Base-by-base conservation (phyloP, 1,140 invertebrate genomes). In the Micrasema minimum region DNA sequence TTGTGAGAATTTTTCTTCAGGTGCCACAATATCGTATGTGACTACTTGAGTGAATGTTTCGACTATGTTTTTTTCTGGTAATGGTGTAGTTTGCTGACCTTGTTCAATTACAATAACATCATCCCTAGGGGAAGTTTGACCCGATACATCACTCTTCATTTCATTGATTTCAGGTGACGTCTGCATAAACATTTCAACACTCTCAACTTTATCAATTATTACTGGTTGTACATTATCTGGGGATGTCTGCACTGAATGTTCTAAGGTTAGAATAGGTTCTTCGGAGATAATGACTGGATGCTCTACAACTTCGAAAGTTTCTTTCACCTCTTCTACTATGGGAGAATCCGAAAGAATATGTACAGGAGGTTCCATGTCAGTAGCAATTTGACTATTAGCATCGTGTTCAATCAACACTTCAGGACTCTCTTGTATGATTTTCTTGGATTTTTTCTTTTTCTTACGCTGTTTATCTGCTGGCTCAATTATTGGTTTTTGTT, bases 201-300 rank as follows among this genome's bases (percentile, higher is more conserved):
- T 86, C 69, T 85, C 81, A 38, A 78, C 79, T 71, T 78, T 80
- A 48, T 76, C 45, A 22, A 75, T 75, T 26, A 50, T 64, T 4
- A 75, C 80, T 72, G 85, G 83, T 51, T 77, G 76, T 12, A 83
- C 79, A 41, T 83, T 76, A 77, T 89, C 87, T 2, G 88, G 88
- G 5, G 86, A 86, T 16, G 89, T 90, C 80, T 90, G 89, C 16
- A 86, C 79, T 10, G 87, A 88, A 70, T 85, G 84, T 26, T 86
- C 85, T 66, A 86, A 82, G 20, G 78, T 82, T 18, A 73, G 43
- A 4, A 88, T 80, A 61, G 86, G 78, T 80, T 90, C 88, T 2
- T 90, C 77, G 2, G 90, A 82, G 69, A 31, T 31, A 31, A 31
- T 31, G 7, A 31, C 3, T 86, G 50, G 26, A n/a, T 31, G 26